Evolutionary conservation across 2,113 vertebrate genomes (phyloP), one percentile per base, ranked within the genome.

Genomic region (Calidris pygmaea): DNA sequence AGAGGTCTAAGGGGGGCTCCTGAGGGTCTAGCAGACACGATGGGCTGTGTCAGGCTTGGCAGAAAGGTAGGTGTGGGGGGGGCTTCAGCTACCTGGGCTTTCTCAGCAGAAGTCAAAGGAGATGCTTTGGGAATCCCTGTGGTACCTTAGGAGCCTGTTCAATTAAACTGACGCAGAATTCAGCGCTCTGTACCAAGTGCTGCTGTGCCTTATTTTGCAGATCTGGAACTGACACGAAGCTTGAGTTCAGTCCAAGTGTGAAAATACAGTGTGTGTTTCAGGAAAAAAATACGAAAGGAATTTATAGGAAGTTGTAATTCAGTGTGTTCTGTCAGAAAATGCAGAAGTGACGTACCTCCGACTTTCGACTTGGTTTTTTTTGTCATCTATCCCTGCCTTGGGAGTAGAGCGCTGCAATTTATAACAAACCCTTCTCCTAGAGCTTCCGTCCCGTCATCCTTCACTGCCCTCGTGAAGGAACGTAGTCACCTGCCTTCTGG

Each of bases 1-100:
- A 34, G 87, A 45, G 21, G 12, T 56, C 43, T 60, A 14, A 10
- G 29, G 73, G 29, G 73, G 68, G 21, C n/a, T 89, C 87, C 62
- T 75, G 66, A 77, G 35, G 59, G 67, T 29, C 14, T 20, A 9
- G 29, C 12, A 5, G 16, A 19, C 3, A 1, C 32, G 8, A 39
- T 19, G 52, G 39, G 21, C 88, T 98, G 94, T 73, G 66, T 74
- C 37, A 67, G 50, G n/a, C 37, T 27, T 62, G 13, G 23, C 12
- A 30, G 47, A n/a, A 50, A 29, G 34, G 30, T 76, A 18, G 4
- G 9, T 52, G 18, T 20, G 27, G 21, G 32, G 48, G 52, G 27
- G 39, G 23, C 9, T 77, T 85, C 74, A 87, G 59, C 55, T 47
- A n/a, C 14, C 5, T 2, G 4, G 9, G 26, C 52, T 30, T 87